These are phyloP conservation scores for Hestina assimilis DNA, from an alignment of 1,140 invertebrate genomes.

Conservation along the genomic window DNA sequence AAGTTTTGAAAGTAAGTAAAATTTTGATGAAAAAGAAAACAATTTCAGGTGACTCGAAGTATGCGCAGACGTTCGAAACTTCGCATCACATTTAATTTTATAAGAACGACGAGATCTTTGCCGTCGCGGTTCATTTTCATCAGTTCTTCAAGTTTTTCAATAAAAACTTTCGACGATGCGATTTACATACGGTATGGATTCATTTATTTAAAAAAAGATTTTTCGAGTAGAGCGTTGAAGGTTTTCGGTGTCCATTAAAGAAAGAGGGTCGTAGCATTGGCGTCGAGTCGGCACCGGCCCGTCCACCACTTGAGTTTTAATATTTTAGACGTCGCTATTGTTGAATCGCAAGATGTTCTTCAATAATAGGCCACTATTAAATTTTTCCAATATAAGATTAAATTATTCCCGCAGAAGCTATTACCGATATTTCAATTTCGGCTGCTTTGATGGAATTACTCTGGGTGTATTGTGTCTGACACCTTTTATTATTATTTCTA, in stretches of 20 bases:
- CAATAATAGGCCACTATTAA: constrained; percentile 7
- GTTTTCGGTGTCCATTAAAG: constrained; percentile 63
- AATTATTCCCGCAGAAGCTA: constrained; percentile 5
- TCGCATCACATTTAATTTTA: constrained; percentile 57
- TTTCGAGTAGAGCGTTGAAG: constrained; percentile 56
- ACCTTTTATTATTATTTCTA: not conserved
- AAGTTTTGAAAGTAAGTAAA: not conserved
- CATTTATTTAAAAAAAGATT: constrained; percentile 69
- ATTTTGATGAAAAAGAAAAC: not conserved
- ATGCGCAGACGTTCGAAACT: constrained; percentile 37
- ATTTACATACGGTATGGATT: constrained; percentile 74
- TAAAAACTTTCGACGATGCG: constrained; percentile 73
- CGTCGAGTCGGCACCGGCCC: constrained; percentile 27
- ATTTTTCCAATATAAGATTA: constrained; percentile 8
- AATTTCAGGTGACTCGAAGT: not conserved
- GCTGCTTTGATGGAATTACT: not conserved
- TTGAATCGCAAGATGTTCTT: constrained; percentile 10
- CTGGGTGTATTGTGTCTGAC: not conserved
- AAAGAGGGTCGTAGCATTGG: constrained; percentile 50
- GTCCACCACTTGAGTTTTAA: constrained; percentile 50
- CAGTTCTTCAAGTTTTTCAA: constrained; percentile 75
- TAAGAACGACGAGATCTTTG: constrained; percentile 52
- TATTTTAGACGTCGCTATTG: constrained; percentile 36
- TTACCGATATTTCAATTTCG: constrained; percentile 7
- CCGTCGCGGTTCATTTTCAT: constrained; percentile 64